Evolutionary conservation across 2,888 invertebrate species (phyloP), one percentile per base, ranked within the genome.

Genomic region (Agrotis puta): DNA sequence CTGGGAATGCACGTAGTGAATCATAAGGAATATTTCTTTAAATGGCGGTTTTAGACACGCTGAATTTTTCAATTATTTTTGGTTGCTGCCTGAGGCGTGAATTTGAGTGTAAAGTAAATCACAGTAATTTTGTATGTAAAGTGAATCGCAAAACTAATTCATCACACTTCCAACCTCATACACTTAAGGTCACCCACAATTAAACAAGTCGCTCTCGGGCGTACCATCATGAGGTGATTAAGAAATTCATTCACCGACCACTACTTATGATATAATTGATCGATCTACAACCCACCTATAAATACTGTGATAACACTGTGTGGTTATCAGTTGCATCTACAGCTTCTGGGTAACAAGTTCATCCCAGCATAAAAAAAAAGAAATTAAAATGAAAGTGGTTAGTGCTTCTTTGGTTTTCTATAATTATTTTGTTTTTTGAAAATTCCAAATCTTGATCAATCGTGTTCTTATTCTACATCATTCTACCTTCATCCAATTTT

Each of bases 351-450:
- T 63, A 82, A 86, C 83, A 84, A 87, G 89, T 82, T 76, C 48
- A 16, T 50, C 48, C 27, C 1, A 33, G 9, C 1, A 6, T 27
- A 22, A 16, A 81, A 77, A 48, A 88, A 65, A 92, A 92, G 89
- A 92, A 89, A 89, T 84, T 2, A 88, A 88, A 78, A 94, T 94
- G 94, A 94, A 90, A 90, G 87, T 91, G 94, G 94, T 95, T 56
- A 87, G 1, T 14, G 3, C 0, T 48, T 57, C 6, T 43, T 50
- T 18, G 18, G 47, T 64, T 2, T 7, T 4, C 4, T 16, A 45
- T 14, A 16, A 39, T 16, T 45, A 1, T 16, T 16, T 45, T 16
- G 0, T 59, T 18, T 39, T 6, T 61, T 33, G 16, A 53, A 11
- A 9, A 39, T 39, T 39, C 39, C 1, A 11, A 11, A 11, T 39